These are phyloP conservation scores for Tachuris rubrigastra DNA, from an alignment of 2,113 vertebrate species.

Conservation along the genomic window DNA sequence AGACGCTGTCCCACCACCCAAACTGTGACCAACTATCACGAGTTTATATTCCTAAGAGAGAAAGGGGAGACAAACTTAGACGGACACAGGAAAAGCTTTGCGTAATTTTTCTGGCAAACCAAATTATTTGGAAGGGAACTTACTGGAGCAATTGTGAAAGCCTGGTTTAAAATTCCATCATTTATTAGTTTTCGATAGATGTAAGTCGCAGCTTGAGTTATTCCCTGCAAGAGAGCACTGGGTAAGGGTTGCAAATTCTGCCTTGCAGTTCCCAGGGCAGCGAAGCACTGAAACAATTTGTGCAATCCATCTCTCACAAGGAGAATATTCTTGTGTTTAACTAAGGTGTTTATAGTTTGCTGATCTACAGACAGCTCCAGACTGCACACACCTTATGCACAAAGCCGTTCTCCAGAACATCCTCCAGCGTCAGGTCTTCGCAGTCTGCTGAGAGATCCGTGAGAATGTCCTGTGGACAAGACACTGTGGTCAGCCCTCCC, in stretches of 20 bases:
- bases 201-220: slow-evolving; percentile 89
- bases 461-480: slow-evolving; percentile 82
- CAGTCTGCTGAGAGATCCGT: slow-evolving; percentile 94
- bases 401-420: slow-evolving; percentile 83
- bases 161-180: slow-evolving; percentile 94
- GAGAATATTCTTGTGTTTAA: neutral
- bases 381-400: slow-evolving; percentile 87
- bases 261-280: neutral
- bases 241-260: neutral
- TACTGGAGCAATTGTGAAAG: slow-evolving; percentile 89
- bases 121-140: slow-evolving; percentile 47
- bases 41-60: slow-evolving; percentile 89
- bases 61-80: neutral
- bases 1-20: slow-evolving; percentile 88
- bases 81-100: neutral
- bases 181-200: slow-evolving; percentile 86
- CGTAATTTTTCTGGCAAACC: neutral
- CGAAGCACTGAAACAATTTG: neutral
- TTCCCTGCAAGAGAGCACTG: slow-evolving; percentile 83
- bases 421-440: slow-evolving; percentile 84
- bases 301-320: neutral
- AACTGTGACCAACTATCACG: slow-evolving; percentile 93
- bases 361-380: neutral
- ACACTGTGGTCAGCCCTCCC: neutral
- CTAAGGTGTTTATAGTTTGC: neutral